phyloP scores from a whole-genome alignment of 2,113 vertebrate genomes.

The Takifugu flavidus region DNA sequence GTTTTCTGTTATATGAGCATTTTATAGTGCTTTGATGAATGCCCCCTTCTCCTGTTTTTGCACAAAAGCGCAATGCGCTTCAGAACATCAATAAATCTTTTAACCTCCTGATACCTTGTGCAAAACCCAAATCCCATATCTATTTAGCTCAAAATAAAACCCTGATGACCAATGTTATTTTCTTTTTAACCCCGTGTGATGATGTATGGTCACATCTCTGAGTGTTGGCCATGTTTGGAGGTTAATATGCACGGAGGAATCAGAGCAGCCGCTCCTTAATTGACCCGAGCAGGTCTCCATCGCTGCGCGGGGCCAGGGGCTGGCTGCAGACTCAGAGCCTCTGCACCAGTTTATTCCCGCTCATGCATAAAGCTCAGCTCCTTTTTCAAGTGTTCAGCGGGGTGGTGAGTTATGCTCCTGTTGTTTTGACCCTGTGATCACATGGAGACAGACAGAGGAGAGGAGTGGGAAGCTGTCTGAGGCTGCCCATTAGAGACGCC shows the following conservation, averaged over 20 bases:
- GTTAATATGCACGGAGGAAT: constrained; percentile 50
- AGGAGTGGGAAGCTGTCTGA: constrained; percentile 30
- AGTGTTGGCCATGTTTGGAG: constrained; percentile 9
- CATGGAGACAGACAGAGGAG: constrained; percentile 24
- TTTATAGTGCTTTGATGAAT: constrained; percentile 37
- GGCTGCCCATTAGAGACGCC: constrained; percentile 44
- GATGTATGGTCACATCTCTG: constrained; percentile 28
- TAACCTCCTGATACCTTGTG: constrained; percentile 34
- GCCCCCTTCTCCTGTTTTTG: constrained; percentile 27
- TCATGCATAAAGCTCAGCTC: not conserved
- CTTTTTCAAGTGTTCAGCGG: constrained; percentile 32
- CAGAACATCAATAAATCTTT: constrained; percentile 51
- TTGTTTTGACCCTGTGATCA: constrained; percentile 13
- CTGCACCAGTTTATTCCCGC: constrained; percentile 7
- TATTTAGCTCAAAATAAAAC: constrained; percentile 33
- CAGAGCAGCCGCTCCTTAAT: constrained; percentile 31
- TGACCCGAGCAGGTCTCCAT: constrained; percentile 46
- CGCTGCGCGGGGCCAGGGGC: constrained; percentile 27
- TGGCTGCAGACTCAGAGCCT: constrained; percentile 23
- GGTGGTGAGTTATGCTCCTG: constrained; percentile 16
- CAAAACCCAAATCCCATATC: constrained; percentile 42
- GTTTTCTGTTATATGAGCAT: constrained; percentile 26
- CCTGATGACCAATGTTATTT: constrained; percentile 30
- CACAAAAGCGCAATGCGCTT: constrained; percentile 24
- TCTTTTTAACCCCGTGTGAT: constrained; percentile 35